Base-by-base conservation (phyloP, 2,888 invertebrate genomes). In the Panorpa germanica region DNA sequence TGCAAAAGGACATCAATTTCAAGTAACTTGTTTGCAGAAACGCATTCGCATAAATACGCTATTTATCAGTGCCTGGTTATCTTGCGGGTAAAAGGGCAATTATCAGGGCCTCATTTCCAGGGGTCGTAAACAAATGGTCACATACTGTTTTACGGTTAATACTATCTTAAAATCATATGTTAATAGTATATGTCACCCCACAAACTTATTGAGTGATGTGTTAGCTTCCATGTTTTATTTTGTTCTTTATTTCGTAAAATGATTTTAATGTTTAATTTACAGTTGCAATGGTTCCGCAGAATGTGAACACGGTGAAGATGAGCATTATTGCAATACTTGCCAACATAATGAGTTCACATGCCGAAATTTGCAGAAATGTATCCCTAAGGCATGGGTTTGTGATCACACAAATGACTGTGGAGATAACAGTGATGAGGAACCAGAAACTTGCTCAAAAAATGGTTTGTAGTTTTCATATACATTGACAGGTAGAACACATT, bases 261-360 rank as follows among this genome's bases (percentile, higher is more conserved):
- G 12, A n/a, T 18, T 17, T 21, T 10, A 3, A 29, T 11, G 16
- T 15, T 28, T 28, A 9, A 26, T 3, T 16, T 26, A 2, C 33
- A 70, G 71, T 16, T 77, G 76, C 45, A 65, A 76, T 44, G 61
- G 63, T 9, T 63, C 59, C 4, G 44, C 59, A 0, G 78, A 82
- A 34, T 82, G 82, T 42, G 72, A 74, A 0, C 60, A 65, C 1
- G 66, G 65, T 3, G 77, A 78, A 34, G 82, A 83, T 39, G 82
- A 82, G 44, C 46, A 49, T 2, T 56, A 55, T 15, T 76, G 75
- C 40, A 53, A 46, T 0, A 48, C 45, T 4, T 72, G 72, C 40
- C 42, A 45, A n/a, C 7, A 3, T 6, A 3, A 28, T 13, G 48
- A 61, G 42, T 73, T 67, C 43, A 45, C 55, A 37, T 70, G 74